These are phyloP conservation scores for Oxyruncus cristatus DNA, from an alignment of 2,113 vertebrate species.

Conservation along the genomic window DNA sequence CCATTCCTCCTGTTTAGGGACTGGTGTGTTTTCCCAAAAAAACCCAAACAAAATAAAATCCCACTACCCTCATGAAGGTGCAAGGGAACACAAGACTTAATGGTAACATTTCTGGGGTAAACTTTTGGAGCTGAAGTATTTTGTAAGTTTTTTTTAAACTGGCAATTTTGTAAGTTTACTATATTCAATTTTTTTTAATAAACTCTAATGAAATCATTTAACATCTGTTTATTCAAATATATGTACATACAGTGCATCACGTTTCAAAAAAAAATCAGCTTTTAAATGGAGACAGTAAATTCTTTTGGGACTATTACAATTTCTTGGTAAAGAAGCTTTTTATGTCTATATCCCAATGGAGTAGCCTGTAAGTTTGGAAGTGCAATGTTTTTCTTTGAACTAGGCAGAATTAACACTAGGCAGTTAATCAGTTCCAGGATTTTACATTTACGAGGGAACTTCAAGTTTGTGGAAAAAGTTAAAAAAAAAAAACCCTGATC, in stretches of 20 bases:
- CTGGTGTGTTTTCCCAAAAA: not conserved
- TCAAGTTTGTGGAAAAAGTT: slow-evolving; percentile 3
- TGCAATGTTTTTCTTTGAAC: not conserved
- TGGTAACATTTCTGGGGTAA: not conserved
- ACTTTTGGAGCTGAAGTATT: not conserved
- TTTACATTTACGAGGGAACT: slow-evolving; percentile 16
- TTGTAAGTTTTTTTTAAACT: not conserved
- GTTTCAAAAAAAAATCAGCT: not conserved
- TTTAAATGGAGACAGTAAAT: not conserved
- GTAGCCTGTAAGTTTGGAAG: slow-evolving; percentile 7
- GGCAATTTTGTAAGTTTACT: not conserved
- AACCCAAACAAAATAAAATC: not conserved
- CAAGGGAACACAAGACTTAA: not conserved
- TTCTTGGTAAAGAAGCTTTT: slow-evolving; percentile 6
- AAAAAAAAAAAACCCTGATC: not conserved
- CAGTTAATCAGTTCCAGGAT: slow-evolving; percentile 42
- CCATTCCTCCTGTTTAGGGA: not conserved
- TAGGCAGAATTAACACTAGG: slow-evolving; percentile 13
- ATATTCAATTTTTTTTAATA: not conserved
- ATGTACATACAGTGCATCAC: not conserved
- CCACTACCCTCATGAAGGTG: not conserved
- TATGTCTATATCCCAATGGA: not conserved
- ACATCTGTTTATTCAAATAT: not conserved
- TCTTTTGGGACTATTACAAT: not conserved
- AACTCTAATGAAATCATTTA: not conserved